Conservation (phyloP, 2,888 invertebrate species). For the Lasioglossum pauxillum region DNA sequence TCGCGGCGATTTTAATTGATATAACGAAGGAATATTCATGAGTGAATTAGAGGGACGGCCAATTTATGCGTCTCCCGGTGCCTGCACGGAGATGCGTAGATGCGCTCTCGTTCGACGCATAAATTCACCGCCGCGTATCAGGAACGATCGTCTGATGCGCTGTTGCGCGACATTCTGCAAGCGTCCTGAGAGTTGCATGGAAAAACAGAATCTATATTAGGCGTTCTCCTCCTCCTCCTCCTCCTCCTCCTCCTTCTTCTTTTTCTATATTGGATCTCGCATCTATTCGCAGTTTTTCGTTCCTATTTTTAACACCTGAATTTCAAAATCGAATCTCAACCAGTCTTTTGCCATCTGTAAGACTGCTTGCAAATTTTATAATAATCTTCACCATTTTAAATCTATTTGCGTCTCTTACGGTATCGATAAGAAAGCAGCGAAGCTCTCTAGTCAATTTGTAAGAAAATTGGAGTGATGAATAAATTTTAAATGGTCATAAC, state of each 20-base stretch:
- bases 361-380: background rate
- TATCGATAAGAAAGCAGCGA: background rate
- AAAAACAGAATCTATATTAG: background rate
- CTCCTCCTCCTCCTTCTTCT: background rate
- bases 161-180: constrained; percentile 57
- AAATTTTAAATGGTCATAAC: too few relatives aligned
- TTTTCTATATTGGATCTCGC: background rate
- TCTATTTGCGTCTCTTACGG: background rate
- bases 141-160: constrained; percentile 44
- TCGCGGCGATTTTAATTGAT: constrained; percentile 57
- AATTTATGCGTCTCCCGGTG: constrained; percentile 57
- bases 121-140: constrained; percentile 31
- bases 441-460: background rate
- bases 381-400: background rate
- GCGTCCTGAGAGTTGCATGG: constrained; percentile 13
- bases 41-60: constrained; percentile 50
- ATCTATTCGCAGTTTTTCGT: background rate
- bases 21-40: constrained; percentile 63
- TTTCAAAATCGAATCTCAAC: too few relatives aligned
- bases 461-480: background rate
- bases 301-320: too few relatives aligned
- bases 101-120: constrained; percentile 39
- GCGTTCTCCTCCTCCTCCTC: background rate
- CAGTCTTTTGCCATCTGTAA: background rate
- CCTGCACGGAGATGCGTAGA: constrained; percentile 31